phyloP scores from a whole-genome alignment of 2,888 invertebrate species.

The Camponotus fellah region DNA sequence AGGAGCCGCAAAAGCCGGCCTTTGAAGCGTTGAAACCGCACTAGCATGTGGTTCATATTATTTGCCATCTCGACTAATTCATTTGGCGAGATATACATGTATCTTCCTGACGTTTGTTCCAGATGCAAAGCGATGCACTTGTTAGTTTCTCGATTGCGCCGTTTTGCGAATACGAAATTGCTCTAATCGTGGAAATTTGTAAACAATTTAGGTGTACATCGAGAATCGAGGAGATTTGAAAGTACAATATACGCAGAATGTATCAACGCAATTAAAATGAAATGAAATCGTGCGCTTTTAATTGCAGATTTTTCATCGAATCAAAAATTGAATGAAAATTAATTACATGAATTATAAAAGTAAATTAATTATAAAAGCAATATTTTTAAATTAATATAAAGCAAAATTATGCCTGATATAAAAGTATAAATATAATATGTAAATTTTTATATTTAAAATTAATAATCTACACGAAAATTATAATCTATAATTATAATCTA shows the following conservation, averaged over 20 bases:
- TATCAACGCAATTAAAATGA: background rate
- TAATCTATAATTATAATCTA: too few relatives aligned
- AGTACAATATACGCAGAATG: background rate
- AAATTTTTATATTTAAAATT: background rate
- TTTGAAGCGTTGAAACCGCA: conserved; percentile 29
- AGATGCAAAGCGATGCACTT: conserved; percentile 9
- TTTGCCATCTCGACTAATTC: conserved; percentile 46
- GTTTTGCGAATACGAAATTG: conserved; percentile 3
- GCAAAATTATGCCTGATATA: background rate
- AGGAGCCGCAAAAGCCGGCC: conserved; percentile 45
- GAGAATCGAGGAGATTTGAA: background rate
- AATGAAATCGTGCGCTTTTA: background rate
- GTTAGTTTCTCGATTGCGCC: background rate
- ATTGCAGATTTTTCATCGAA: background rate
- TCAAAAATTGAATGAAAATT: background rate
- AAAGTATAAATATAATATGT: too few relatives aligned
- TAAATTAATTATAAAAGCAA: background rate
- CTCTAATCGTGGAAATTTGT: conserved; percentile 16
- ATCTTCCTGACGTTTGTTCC: background rate
- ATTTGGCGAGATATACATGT: conserved; percentile 34
- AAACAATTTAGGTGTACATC: background rate
- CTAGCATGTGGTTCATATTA: conserved; percentile 32
- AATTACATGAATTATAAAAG: background rate
- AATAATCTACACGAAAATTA: background rate
- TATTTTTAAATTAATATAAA: background rate